phyloP scores from a whole-genome alignment of 2,888 invertebrate species.

The Nymphalis polychloros region DNA sequence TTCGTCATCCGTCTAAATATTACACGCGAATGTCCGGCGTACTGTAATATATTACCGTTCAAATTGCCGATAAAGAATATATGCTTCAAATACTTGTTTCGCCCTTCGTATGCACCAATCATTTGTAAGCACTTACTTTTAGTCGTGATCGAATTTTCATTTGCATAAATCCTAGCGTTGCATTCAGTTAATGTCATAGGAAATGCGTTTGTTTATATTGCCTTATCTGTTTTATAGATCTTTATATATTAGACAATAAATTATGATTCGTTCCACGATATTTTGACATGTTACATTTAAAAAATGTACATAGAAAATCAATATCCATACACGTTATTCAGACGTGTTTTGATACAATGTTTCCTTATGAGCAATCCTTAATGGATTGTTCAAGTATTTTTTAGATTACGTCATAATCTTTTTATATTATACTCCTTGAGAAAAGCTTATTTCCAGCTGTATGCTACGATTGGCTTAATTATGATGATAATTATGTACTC shows the following conservation, averaged over 20 bases:
- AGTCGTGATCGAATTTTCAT: slow-evolving; percentile 65
- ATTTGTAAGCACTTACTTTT: slow-evolving; percentile 45
- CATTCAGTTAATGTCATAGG: slow-evolving; percentile 32
- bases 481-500: no score
- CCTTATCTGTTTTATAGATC: slow-evolving; percentile 8
- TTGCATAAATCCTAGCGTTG: slow-evolving; percentile 59
- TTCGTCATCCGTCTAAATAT: slow-evolving; percentile 39
- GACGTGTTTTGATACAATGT: slow-evolving; percentile 4
- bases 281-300: neutral
- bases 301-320: neutral
- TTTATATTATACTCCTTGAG: no score
- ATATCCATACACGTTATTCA: neutral
- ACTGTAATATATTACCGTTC: slow-evolving; percentile 42
- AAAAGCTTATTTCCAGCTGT: no score
- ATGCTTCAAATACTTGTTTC: slow-evolving; percentile 41
- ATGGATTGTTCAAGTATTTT: no score
- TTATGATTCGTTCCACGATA: neutral
- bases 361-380: slow-evolving; percentile 1
- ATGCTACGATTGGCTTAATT: no score
- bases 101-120: slow-evolving; percentile 39
- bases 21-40: slow-evolving; percentile 41
- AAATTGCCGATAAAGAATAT: slow-evolving; percentile 40
- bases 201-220: slow-evolving; percentile 21
- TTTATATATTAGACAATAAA: neutral
- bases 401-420: no score